Evolutionary conservation across 2,113 vertebrate genomes (phyloP), one percentile per base, ranked within the genome.

Genomic region (Columba livia): DNA sequence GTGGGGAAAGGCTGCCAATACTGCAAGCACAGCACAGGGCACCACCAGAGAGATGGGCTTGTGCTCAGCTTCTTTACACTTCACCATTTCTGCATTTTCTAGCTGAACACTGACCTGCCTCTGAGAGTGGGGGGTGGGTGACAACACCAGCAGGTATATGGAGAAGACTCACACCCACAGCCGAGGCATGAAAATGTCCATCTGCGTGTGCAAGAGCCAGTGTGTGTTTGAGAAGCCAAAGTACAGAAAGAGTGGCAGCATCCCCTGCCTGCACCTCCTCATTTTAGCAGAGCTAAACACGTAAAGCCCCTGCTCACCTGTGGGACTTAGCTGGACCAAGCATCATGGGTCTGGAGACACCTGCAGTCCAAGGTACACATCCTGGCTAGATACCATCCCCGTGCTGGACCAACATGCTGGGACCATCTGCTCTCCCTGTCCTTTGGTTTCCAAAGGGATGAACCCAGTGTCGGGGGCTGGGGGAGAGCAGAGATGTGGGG

Each of bases 141-240:
- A 31, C 38, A 54, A 56, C 0, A 0, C 32, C 60, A 32, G 29
- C 24, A 34, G 57, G 31, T 24, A 31, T 40, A 25, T 1, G 0
- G 56, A 40, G 44, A 50, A 61, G 24, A 40, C 9, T 66, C 48
- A 32, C 2, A 1, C 7, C 20, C 6, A 4, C 53, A 81, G 77
- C 48, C 36, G 40, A 28, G 21, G 23, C 5, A 3, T 15, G 26
- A 29, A 53, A 88, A 38, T 31, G 24, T 47, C 73, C 7, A 1
- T 17, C 19, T 15, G 5, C 7, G 17, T 11, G 8, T n/a, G 60
- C 4, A 4, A 73, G 25, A 82, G 23, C 21, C 2, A 0, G 5
- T 6, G 18, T 12, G 17, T 3, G 5, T 44, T 38, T 24, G 47
- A 47, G 29, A 66, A 75, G 12, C 8, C 0, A 0, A 75, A 90